These are phyloP conservation scores for Chrysemys picta DNA, from an alignment of 2,113 vertebrate species.

Conservation along the genomic window DNA sequence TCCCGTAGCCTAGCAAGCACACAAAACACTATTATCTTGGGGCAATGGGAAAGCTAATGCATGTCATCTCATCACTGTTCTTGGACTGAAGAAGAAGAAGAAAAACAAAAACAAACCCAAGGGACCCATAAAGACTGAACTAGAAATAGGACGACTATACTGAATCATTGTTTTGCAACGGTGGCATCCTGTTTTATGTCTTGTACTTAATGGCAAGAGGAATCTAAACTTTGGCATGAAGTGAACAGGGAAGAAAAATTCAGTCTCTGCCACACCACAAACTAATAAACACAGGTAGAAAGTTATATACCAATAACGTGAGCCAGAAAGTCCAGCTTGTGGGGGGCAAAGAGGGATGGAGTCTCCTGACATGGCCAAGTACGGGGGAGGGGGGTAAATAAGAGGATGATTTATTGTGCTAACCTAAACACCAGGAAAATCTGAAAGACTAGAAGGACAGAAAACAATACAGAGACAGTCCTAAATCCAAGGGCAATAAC, in stretches of 20 bases:
- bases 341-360: not conserved
- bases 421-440: constrained; percentile 2
- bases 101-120: constrained; percentile 57
- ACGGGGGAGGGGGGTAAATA: constrained; percentile 36
- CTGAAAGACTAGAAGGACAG: constrained; percentile 43
- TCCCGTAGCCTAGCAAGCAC: constrained; percentile 23
- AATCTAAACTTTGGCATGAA: constrained; percentile 28
- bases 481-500: constrained; percentile 44
- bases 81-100: constrained; percentile 60
- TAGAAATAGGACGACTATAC: constrained; percentile 48
- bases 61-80: constrained; percentile 37
- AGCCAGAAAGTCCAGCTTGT: constrained; percentile 53
- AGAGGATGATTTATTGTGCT: constrained; percentile 18
- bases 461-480: constrained; percentile 29
- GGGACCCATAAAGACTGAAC: constrained; percentile 57
- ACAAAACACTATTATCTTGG: not conserved
- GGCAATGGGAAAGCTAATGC: constrained; percentile 41
- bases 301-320: constrained; percentile 33
- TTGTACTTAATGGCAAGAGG: constrained; percentile 29
- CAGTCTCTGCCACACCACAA: constrained; percentile 54
- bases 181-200: constrained; percentile 31
- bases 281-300: constrained; percentile 34
- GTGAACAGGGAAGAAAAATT: constrained; percentile 38
- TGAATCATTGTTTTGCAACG: constrained; percentile 48
- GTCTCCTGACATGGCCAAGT: not conserved